Evolutionary conservation across 2,113 vertebrate genomes (phyloP).

Genomic region (Colossoma macropomum): DNA sequence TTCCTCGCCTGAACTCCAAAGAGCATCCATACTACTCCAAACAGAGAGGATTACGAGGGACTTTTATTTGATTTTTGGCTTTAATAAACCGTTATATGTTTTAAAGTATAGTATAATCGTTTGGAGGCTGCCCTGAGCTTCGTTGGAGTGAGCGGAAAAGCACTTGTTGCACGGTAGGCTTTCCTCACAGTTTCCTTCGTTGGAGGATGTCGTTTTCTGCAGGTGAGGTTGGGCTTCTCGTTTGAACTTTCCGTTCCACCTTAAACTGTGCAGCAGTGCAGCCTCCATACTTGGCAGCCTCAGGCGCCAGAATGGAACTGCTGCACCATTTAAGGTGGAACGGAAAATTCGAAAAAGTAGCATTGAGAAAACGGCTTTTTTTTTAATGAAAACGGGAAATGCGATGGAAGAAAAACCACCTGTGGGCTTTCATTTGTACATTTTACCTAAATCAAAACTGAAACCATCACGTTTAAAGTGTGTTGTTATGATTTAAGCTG

Average conservation of each 20-base stretch:
- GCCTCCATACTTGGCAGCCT: too few species aligned
- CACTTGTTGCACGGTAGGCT: constrained; percentile 34
- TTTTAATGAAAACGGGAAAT: too few species aligned
- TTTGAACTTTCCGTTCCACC: neutral
- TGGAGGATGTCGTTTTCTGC: neutral
- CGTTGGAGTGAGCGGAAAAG: neutral
- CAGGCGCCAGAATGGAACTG: too few species aligned
- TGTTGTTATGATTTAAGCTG: too few species aligned
- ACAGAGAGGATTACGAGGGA: neutral
- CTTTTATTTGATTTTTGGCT: too few species aligned
- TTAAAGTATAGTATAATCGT: too few species aligned
- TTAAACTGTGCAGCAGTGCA: neutral
- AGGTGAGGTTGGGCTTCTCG: neutral
- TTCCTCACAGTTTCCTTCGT: neutral
- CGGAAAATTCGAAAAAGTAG: neutral
- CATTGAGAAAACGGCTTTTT: too few species aligned
- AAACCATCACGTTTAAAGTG: too few species aligned
- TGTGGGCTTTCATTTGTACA: too few species aligned
- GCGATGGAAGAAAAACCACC: too few species aligned
- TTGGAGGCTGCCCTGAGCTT: neutral
- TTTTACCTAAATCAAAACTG: too few species aligned
- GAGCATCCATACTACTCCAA: neutral
- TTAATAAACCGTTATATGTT: too few species aligned
- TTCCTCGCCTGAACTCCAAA: neutral
- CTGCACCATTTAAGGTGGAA: neutral